Evolutionary conservation across 1,140 invertebrate genomes (phyloP), one percentile per base, ranked within the genome.

Genomic region (Panagrolaimus sp.): DNA sequence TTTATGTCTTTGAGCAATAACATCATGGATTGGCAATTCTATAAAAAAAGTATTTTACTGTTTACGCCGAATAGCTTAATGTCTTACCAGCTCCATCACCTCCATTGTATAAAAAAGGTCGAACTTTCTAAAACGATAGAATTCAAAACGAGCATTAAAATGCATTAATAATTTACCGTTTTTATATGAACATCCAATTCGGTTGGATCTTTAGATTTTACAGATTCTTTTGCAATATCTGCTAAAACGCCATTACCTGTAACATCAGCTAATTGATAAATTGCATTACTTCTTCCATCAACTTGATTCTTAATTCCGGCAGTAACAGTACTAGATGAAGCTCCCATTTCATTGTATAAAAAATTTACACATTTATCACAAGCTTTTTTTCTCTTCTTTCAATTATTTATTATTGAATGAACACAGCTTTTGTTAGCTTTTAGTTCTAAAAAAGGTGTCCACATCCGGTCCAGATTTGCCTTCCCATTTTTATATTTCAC

Each of bases 21-120:
- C 82, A 80, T 93, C 89, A 0, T 90, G 89, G 73, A 96, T 89
- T 0, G 91, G 91, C 77, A 96, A 89, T 84, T 91, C 89, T 38
- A 38, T 7, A 38, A 38, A 38, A 38, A 38, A 7, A 38, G 7
- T 38, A 38, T 38, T 4, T 38, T 7, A 4, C 7, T 38, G 31
- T 38, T 7, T 38, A n/a, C n/a, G n/a, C n/a, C n/a, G n/a, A n/a
- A n/a, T n/a, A n/a, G 31, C 7, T 4, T 38, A 38, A 4, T 38
- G 2, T 38, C 7, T 38, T 38, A 38, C 31, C 31, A 65, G 90
- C 89, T 0, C 93, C 93, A 78, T 89, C 87, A 1, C 94, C 94
- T 82, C 90, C 90, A 79, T 96, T 94, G 84, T 96, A 96, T 9
- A 97, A 83, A 85, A 92, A 95, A 0, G 91, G 91, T 75, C 91